Evolutionary conservation across 2,113 vertebrate genomes (phyloP).

Genomic region (Rhea pennata): DNA sequence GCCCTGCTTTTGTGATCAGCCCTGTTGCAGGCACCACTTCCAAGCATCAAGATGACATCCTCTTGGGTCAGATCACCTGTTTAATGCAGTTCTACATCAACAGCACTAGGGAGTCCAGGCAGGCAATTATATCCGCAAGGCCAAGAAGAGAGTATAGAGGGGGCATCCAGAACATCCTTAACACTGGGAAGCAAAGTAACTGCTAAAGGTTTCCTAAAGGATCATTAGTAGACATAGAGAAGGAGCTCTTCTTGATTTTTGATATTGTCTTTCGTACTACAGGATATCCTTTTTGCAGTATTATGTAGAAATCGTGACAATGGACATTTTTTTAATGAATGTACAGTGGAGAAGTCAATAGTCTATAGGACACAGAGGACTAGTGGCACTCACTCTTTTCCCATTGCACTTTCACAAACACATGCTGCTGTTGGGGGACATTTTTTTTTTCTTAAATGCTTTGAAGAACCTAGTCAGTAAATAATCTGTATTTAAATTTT

Average conservation of each 20-base stretch:
- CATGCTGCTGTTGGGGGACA: background rate
- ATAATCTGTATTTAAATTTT: background rate
- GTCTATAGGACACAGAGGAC: background rate
- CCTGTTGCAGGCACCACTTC: background rate
- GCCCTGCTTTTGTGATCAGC: background rate
- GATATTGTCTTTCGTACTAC: background rate
- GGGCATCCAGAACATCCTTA: background rate
- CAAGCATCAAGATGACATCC: background rate
- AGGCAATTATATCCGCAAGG: background rate
- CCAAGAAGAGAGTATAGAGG: background rate
- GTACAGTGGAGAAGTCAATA: background rate
- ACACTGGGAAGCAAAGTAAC: background rate
- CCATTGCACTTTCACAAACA: background rate
- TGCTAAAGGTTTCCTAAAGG: background rate
- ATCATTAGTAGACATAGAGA: background rate
- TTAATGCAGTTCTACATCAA: background rate
- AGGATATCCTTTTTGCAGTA: background rate
- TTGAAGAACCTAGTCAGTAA: background rate
- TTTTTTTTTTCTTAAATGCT: background rate
- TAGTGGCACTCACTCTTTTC: background rate
- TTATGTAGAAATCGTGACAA: background rate
- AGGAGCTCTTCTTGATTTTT: background rate
- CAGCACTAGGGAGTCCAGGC: background rate
- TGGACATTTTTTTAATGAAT: background rate
- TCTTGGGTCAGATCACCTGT: background rate